Evolutionary conservation across 2,113 vertebrate species (phyloP), one percentile per base, ranked within the genome.

Genomic region (Empidonax alnorum): DNA sequence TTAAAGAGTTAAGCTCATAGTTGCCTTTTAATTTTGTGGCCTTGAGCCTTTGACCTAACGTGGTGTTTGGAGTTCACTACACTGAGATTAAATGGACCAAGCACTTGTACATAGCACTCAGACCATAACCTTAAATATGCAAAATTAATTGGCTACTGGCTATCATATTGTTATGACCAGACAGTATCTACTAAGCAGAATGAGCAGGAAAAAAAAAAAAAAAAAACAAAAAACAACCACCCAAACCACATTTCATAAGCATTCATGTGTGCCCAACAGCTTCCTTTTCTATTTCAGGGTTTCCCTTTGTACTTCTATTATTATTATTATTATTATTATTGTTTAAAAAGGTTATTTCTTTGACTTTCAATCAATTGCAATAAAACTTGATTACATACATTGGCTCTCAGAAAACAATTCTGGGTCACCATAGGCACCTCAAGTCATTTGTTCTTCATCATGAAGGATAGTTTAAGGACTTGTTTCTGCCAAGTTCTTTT

Each of bases 401-500:
- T 93, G 79, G 47, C 87, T 85, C 93, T 95, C 67, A 87, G 78
- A 93, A 93, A 95, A 96, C 90, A 97, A 96, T 96, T 97, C 92
- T 47, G 95, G 93, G 97, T 97, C 97, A 96, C 95, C 67, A 37
- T 91, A 95, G 90, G 93, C 95, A 97, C 88, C 95, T 96, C 95
- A 97, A 96, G 89, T 93, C 85, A 37, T 96, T 97, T 97, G 87
- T 97, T 97, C 87, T 94, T 97, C 96, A 92, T 44, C 76, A 79
- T 80, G 87, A 80, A 96, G 93, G 92, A 95, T 80, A 96, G 97
- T 97, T 98, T 98, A 97, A 97, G 94, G 95, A 94, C 65, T 96
- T 94, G 71, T 93, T 97, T 97, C 96, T 97, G 96, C 97, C 97
- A 97, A 97, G 95, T 91, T 83, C 82, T 97, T 97, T 84, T 95